Evolutionary conservation across 2,888 invertebrate species (phyloP).

Genomic region (Mechanitis mazaeus): DNA sequence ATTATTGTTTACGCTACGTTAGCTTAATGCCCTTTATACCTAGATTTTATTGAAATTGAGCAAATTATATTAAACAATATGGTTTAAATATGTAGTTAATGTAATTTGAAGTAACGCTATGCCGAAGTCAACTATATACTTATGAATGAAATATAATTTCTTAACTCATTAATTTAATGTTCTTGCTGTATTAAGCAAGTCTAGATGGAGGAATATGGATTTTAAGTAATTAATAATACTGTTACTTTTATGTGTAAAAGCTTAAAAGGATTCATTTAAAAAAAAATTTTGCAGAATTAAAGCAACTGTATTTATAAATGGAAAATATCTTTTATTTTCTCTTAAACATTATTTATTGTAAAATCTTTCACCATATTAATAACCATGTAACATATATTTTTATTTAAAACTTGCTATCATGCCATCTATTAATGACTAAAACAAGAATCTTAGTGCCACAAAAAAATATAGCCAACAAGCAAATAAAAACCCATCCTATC

Average conservation of each 20-base stretch:
- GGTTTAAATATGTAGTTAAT: not conserved
- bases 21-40: conserved; percentile 8
- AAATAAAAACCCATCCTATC: not conserved
- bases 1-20: conserved; percentile 12
- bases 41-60: not conserved
- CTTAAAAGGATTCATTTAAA: too few relatives aligned
- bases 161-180: not conserved
- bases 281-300: too few relatives aligned
- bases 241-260: not conserved
- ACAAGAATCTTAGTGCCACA: too few relatives aligned
- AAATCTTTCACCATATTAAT: too few relatives aligned
- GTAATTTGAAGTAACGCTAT: not conserved
- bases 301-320: too few relatives aligned
- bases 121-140: not conserved
- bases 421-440: too few relatives aligned
- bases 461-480: not conserved
- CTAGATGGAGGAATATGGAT: not conserved
- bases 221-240: not conserved
- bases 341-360: too few relatives aligned
- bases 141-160: not conserved
- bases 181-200: not conserved
- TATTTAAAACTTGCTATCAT: too few relatives aligned
- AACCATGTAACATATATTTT: too few relatives aligned
- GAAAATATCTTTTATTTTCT: too few relatives aligned
- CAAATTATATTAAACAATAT: not conserved